Conservation (phyloP, 2,888 invertebrate species). For the Chirona hameri region DNA sequence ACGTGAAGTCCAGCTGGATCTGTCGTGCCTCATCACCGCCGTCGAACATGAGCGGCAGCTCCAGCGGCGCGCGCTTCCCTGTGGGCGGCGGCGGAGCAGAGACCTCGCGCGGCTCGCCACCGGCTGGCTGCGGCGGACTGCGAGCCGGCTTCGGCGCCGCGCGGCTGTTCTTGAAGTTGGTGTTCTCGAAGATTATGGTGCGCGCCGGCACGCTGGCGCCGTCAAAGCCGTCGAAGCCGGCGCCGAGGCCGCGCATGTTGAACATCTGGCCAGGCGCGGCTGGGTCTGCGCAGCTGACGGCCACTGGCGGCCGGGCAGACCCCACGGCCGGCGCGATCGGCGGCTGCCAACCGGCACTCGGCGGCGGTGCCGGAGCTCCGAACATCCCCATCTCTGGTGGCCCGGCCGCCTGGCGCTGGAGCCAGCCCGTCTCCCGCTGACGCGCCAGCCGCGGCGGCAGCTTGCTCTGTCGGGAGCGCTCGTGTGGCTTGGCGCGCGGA, state of each 20-base stretch:
- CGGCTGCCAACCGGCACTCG: conserved; percentile 81
- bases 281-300: conserved; percentile 31
- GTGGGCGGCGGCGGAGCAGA: background rate
- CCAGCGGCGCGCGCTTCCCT: conserved; percentile 34
- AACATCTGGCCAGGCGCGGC: conserved; percentile 35
- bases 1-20: conserved; percentile 86
- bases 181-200: conserved; percentile 80
- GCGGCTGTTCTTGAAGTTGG: conserved; percentile 59
- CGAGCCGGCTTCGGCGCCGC: background rate
- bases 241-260: conserved; percentile 38
- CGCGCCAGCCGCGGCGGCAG: conserved; percentile 74
- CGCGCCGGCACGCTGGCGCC: conserved; percentile 56
- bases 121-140: conserved; percentile 51
- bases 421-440: conserved; percentile 54
- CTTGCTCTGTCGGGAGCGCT: conserved; percentile 56
- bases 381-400: conserved; percentile 57
- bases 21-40: conserved; percentile 68
- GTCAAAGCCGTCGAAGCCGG: conserved; percentile 48
- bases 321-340: conserved; percentile 67
- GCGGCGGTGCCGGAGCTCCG: conserved; percentile 58
- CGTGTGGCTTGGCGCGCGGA: conserved; percentile 36
- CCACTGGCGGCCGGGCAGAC: conserved; percentile 49
- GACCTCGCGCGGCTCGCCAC: conserved; percentile 41
- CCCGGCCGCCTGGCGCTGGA: conserved; percentile 3
- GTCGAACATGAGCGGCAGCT: conserved; percentile 39